These are phyloP conservation scores for Nothocercus nigrocapillus DNA, from an alignment of 2,113 vertebrate species.

Conservation along the genomic window DNA sequence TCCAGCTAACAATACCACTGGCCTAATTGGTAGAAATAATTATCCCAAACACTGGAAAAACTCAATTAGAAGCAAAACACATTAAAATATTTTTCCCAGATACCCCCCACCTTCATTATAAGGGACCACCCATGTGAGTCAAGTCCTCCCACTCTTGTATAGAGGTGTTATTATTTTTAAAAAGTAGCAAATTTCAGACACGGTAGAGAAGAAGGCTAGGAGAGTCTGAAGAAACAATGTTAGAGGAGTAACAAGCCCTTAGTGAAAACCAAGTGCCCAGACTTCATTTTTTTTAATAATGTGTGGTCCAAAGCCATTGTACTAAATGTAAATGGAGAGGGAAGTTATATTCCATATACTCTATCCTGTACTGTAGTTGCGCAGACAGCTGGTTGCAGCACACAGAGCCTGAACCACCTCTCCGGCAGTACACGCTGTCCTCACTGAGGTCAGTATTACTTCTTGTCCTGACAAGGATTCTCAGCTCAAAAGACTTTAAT, in stretches of 20 bases:
- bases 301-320: constrained; percentile 68
- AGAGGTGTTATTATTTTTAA: constrained; percentile 44
- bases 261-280: constrained; percentile 45
- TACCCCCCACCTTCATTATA: constrained; percentile 62
- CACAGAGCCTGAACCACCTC: constrained; percentile 56
- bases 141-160: not conserved
- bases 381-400: constrained; percentile 39
- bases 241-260: constrained; percentile 42
- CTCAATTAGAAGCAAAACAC: constrained; percentile 64
- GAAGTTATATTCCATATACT: constrained; percentile 65
- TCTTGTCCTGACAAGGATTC: constrained; percentile 66
- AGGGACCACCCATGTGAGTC: constrained; percentile 60
- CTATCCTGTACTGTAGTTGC: not conserved
- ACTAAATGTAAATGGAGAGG: constrained; percentile 54
- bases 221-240: constrained; percentile 13
- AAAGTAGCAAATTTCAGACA: not conserved
- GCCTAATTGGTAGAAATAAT: constrained; percentile 75
- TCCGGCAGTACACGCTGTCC: not conserved
- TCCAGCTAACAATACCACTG: constrained; percentile 57
- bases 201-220: not conserved
- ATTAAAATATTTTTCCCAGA: constrained; percentile 67
- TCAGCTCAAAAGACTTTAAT: constrained; percentile 61
- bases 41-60: constrained; percentile 63
- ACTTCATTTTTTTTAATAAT: constrained; percentile 22
- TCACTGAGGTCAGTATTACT: constrained; percentile 59